These are phyloP conservation scores for Cyprinodon diabolis DNA, from an alignment of 2,797 vertebrate species.

Conservation along the genomic window DNA sequence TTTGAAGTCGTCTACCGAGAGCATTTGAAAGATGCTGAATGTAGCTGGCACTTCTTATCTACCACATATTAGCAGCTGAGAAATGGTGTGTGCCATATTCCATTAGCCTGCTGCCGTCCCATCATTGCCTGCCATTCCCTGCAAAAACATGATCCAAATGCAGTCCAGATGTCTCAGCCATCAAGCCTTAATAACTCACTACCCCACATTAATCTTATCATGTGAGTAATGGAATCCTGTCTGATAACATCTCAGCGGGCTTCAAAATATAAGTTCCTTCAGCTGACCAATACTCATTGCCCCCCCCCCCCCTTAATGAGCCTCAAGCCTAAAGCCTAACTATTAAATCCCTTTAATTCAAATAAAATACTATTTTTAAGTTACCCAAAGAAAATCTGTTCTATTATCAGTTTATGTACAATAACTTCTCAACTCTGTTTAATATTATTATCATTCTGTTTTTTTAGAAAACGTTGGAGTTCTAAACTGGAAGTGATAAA, in stretches of 20 bases:
- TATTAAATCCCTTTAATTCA: constrained; percentile 15
- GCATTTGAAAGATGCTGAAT: constrained; percentile 54
- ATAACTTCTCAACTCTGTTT: neutral
- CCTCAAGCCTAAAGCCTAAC: constrained; percentile 8
- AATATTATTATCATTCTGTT: neutral
- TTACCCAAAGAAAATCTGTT: neutral
- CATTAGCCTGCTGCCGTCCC: constrained; percentile 74
- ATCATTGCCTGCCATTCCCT: constrained; percentile 75
- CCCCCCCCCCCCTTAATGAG: constrained; percentile 32
- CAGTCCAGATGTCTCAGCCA: constrained; percentile 81
- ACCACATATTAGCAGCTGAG: constrained; percentile 63
- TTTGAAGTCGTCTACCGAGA: constrained; percentile 22
- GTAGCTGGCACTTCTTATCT: constrained; percentile 75
- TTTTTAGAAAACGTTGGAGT: constrained; percentile 4
- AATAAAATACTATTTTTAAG: constrained; percentile 8
- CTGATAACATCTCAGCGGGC: constrained; percentile 75
- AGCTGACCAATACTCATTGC: constrained; percentile 53
- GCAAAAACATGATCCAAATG: constrained; percentile 80
- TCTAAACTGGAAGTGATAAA: constrained; percentile 7
- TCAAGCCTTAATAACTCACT: constrained; percentile 80
- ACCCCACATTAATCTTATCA: constrained; percentile 78
- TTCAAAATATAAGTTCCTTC: constrained; percentile 57
- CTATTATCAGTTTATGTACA: neutral
- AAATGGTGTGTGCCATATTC: constrained; percentile 74
- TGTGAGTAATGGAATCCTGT: constrained; percentile 75